Evolutionary conservation across 2,113 vertebrate genomes (phyloP), one percentile per base, ranked within the genome.

Genomic region (Tenebrosternarchus preto): DNA sequence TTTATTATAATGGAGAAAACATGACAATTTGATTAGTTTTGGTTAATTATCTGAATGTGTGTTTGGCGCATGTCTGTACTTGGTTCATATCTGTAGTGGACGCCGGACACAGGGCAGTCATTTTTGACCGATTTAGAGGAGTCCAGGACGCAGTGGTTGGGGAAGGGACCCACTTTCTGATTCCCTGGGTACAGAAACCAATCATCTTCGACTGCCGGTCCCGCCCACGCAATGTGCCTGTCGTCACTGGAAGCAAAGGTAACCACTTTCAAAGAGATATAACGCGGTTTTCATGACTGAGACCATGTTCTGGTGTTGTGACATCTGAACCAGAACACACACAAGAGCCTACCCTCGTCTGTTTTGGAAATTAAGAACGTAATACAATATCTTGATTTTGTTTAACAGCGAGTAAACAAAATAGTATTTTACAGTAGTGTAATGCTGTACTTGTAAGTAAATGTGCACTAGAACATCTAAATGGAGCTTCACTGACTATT

Each of bases 241-340:
- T 99, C 12, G 94, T 98, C 90, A 99, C 98, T 3, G 97, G 97
- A 67, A 99, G 98, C 88, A 98, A 99, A 98, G 97, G 98, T 99
- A 78, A 6, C 17, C 56, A 2, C 20, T 7, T n/a, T 59, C 33
- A 17, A 9, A 29, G 46, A 20, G 9, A 7, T 36, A n/a, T 12
- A 33, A 66, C 24, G 9, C 11, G 43, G 33, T 36, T 53, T 25
- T 17, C 1, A 1, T 36, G 17, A 67, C 36, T 3, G 1, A 69
- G 25, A 19, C 12, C 20, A 15, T 46, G 19, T 22, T 5, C 27
- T 64, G 36, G 19, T 29, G 7, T n/a, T 63, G 19, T n/a, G 1
- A 11, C 36, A 59, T 59, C 56, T 22, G n/a, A 22, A 22, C 6
- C 5, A 59, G 19, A n/a, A 59, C 19, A 59, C n/a, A 59, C n/a